Conservation (phyloP, 2,113 vertebrate species). For the Ptyas mucosa region DNA sequence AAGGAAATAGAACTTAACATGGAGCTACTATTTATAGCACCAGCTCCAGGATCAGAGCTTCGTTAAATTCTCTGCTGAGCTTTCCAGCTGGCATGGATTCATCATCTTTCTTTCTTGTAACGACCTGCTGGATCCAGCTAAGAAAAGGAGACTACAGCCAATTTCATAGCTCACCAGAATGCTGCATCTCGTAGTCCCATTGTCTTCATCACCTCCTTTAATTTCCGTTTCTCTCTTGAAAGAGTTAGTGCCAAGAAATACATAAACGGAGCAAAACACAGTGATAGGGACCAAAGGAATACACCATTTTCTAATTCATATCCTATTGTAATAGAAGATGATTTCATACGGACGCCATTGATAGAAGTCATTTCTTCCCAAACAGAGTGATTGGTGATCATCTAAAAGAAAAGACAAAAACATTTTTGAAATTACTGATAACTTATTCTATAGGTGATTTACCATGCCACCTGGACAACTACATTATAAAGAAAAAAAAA, state of each 20-base stretch:
- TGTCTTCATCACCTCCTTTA: constrained; percentile 82
- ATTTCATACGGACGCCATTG: constrained; percentile 42
- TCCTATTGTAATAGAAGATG: background rate
- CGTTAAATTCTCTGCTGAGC: background rate
- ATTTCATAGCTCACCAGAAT: constrained; percentile 75
- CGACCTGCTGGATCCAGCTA: background rate
- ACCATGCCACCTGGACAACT: background rate
- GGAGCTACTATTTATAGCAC: background rate
- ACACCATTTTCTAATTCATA: background rate
- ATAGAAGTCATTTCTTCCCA: constrained; percentile 59
- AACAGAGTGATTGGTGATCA: constrained; percentile 58
- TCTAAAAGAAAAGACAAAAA: constrained; percentile 28
- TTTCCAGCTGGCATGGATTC: background rate
- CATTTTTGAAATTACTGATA: background rate
- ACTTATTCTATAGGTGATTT: background rate
- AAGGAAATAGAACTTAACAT: background rate
- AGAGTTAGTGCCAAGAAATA: constrained; percentile 55
- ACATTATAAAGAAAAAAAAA: too few species aligned
- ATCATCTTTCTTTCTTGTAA: background rate
- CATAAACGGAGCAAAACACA: constrained; percentile 45
- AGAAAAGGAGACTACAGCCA: background rate
- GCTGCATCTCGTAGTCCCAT: constrained; percentile 80
- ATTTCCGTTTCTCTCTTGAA: constrained; percentile 53
- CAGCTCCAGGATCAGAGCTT: background rate
- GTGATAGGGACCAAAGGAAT: background rate